Base-by-base conservation (phyloP, 2,888 invertebrate species). In the Melanchra persicariae region DNA sequence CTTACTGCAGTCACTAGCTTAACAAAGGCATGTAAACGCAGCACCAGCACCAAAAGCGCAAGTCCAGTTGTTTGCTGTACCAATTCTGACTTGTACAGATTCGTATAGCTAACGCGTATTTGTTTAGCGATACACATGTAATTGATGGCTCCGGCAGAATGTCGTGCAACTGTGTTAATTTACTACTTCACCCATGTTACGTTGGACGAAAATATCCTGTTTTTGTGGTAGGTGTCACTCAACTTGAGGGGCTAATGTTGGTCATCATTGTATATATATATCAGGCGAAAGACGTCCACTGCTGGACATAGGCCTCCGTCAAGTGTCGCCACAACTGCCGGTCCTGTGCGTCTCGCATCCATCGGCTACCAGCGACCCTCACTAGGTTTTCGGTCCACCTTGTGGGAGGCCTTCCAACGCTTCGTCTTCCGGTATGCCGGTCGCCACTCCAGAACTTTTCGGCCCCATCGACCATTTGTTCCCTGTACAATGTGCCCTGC, bases 81-180 rank as follows among this genome's bases (percentile, higher is more conserved):
- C 93, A 93, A 94, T 94, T 93, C 86, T 85, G 88, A 87, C 87
- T 79, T 77, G 85, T 83, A 82, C 87, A 89, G 91, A 92, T 91
- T 91, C 90, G 88, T 90, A 89, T 91, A 90, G 86, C 89, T 91
- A 92, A 93, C 90, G 88, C 88, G 84, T 92, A 89, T 94, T 93
- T 95, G 88, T 93, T 95, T 94, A 94, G 94, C 94, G 93, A 92
- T 91, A 91, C 87, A 91, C 88, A 89, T 93, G 92, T 94, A 94
- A 95, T 93, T 93, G 93, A 91, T 89, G 86, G 79, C 79, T 84
- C 81, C 83, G 87, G 81, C 83, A 85, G 86, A 89, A 90, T 90
- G 91, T 88, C 91, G 88, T 88, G 87, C 86, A 60, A 49, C 34
- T n/a, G 67, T 85, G 85, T 82, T 85, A 85, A 85, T 85, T 85